phyloP scores from a whole-genome alignment of 2,888 invertebrate species.

The Acanthosepion lycidas region DNA sequence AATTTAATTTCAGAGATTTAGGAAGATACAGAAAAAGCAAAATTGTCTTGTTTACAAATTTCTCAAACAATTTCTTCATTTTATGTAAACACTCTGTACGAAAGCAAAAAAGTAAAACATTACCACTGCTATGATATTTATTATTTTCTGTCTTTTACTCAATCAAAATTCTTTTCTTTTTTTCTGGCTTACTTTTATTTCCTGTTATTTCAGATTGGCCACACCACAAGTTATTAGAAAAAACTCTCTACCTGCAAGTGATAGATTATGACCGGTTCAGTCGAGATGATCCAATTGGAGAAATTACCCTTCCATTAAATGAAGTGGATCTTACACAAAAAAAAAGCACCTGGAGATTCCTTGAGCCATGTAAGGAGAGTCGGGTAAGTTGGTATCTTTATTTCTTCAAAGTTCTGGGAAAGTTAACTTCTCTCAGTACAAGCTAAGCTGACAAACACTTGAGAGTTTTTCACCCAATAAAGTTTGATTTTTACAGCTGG shows the following conservation, averaged over 20 bases:
- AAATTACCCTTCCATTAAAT: constrained; percentile 69
- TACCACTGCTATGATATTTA: too few species aligned
- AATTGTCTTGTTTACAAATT: too few species aligned
- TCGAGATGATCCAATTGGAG: constrained; percentile 71
- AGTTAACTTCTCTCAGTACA: too few species aligned
- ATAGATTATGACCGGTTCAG: constrained; percentile 74
- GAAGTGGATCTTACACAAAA: constrained; percentile 71
- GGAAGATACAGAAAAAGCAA: too few species aligned
- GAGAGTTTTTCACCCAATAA: neutral
- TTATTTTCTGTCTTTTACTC: too few species aligned
- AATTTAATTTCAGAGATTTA: too few species aligned
- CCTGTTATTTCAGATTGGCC: constrained; percentile 70
- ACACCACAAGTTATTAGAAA: constrained; percentile 72
- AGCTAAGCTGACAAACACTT: too few species aligned
- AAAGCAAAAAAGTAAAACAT: too few species aligned
- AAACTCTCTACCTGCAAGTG: constrained; percentile 73
- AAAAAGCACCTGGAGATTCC: constrained; percentile 70
- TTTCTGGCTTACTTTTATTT: too few species aligned
- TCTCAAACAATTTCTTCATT: too few species aligned
- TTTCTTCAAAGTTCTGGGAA: neutral
- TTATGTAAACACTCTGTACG: too few species aligned
- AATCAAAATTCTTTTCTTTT: neutral
- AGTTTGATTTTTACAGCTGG: neutral
- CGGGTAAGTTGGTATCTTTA: constrained; percentile 62
- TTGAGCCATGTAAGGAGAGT: constrained; percentile 74